Conservation (phyloP, 2,797 vertebrate species). For the Mus minutoides region DNA sequence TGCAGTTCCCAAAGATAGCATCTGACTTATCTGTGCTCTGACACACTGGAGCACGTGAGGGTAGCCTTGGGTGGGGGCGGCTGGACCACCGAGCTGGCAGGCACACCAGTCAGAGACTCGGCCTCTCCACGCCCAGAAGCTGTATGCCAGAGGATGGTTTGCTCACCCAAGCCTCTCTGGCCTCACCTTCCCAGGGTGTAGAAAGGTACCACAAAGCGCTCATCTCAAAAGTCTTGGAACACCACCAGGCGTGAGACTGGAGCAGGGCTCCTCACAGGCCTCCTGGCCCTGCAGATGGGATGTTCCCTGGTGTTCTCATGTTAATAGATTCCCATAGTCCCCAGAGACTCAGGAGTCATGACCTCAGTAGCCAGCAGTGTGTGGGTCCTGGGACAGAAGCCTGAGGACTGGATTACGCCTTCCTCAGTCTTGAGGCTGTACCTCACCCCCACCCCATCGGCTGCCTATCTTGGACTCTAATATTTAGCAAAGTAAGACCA, state of each 20-base stretch:
- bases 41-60: fast-evolving
- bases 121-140: fast-evolving
- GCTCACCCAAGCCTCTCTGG: not conserved
- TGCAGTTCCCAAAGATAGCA: not conserved
- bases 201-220: not conserved
- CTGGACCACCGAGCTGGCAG: not conserved
- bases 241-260: not conserved
- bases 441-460: not conserved
- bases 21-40: not conserved
- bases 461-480: not conserved
- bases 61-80: not conserved
- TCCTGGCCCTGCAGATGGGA: not conserved
- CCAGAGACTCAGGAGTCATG: not conserved
- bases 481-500: not conserved
- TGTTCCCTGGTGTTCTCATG: not conserved
- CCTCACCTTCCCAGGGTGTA: not conserved
- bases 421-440: not conserved
- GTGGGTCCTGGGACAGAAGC: not conserved
- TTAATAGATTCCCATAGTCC: not conserved
- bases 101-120: not conserved
- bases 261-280: not conserved
- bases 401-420: not conserved
- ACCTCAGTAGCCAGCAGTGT: not conserved
- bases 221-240: not conserved
- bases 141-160: not conserved